phyloP scores from a whole-genome alignment of 2,113 vertebrate genomes.

The Seriola aureovittata region DNA sequence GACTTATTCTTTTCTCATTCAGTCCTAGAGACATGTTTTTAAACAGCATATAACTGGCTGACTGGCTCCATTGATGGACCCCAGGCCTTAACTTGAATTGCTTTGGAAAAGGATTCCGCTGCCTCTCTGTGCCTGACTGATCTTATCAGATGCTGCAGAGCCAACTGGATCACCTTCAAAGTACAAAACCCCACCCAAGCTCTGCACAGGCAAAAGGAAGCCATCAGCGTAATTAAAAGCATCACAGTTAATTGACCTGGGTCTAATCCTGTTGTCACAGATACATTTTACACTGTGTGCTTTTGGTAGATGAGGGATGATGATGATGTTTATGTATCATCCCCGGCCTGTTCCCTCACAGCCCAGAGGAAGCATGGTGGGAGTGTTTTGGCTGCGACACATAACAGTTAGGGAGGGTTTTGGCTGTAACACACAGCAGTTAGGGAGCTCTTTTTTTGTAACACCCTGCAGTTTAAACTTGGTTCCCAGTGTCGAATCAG shows the following conservation, averaged over 20 bases:
- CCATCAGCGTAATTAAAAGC: conserved; percentile 30
- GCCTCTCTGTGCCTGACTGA: conserved; percentile 27
- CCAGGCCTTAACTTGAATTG: conserved; percentile 34
- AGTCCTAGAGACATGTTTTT: not conserved
- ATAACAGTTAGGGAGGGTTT: conserved; percentile 65
- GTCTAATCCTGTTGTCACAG: conserved; percentile 33
- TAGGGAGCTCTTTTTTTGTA: conserved; percentile 70
- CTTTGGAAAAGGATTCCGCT: conserved; percentile 11
- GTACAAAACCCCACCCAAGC: conserved; percentile 17
- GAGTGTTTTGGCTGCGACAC: conserved; percentile 69
- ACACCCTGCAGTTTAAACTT: conserved; percentile 70
- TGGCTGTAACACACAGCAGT: conserved; percentile 67
- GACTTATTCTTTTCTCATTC: conserved; percentile 2
- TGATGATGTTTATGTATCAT: conserved; percentile 32
- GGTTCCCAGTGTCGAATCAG: conserved; percentile 64
- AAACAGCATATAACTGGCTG: not conserved
- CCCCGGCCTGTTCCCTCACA: conserved; percentile 23
- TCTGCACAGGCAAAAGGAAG: conserved; percentile 26
- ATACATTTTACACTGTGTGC: conserved; percentile 7
- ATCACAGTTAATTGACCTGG: conserved; percentile 28
- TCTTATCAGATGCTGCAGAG: conserved; percentile 48
- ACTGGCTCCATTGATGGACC: conserved; percentile 33
- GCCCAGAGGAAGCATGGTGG: conserved; percentile 60
- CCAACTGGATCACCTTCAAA: conserved; percentile 60
- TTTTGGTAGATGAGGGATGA: conserved; percentile 33